Evolutionary conservation across 2,113 vertebrate genomes (phyloP).

Genomic region (Datnioides undecimradiatus): DNA sequence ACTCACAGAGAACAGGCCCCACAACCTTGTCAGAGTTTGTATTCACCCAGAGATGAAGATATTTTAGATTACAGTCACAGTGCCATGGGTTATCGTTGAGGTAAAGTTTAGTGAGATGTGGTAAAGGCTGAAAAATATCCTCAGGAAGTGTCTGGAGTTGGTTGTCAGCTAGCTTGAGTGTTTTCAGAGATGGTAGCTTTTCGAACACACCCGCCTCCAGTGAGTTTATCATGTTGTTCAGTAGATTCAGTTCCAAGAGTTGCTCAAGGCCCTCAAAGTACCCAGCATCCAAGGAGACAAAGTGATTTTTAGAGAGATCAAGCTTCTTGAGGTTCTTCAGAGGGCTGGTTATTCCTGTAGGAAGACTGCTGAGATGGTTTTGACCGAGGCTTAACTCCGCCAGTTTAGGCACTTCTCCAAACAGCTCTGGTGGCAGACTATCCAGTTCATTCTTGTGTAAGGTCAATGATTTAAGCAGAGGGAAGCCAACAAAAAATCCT

Average conservation of each 20-base stretch:
- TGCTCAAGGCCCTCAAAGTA: conserved; percentile 81
- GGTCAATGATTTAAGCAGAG: conserved; percentile 77
- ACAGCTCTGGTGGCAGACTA: conserved; percentile 77
- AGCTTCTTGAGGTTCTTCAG: conserved; percentile 80
- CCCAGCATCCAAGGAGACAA: conserved; percentile 73
- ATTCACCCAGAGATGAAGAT: conserved; percentile 78
- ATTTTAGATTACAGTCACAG: conserved; percentile 87
- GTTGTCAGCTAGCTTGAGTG: conserved; percentile 78
- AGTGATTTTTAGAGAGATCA: conserved; percentile 82
- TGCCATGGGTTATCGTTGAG: conserved; percentile 86
- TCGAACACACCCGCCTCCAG: conserved; percentile 73
- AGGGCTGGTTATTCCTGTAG: conserved; percentile 75
- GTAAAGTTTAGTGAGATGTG: conserved; percentile 75
- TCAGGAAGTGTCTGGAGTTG: conserved; percentile 69
- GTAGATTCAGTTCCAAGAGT: conserved; percentile 81
- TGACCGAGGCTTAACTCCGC: conserved; percentile 76
- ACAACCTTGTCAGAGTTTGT: conserved; percentile 63
- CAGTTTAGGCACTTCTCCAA: conserved; percentile 79
- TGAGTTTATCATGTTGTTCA: conserved; percentile 74
- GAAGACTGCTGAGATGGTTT: conserved; percentile 82
- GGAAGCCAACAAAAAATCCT: conserved; percentile 81
- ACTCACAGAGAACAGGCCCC: conserved; percentile 69
- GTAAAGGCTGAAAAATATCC: conserved; percentile 72
- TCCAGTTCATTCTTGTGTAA: conserved; percentile 79
- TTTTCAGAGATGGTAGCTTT: conserved; percentile 74